Percentiles rank a stretch among this genome's conserved stretches.
phyloP scores from a whole-genome alignment of 2,797 vertebrate genomes.

The Muscicapa striata region DNA sequence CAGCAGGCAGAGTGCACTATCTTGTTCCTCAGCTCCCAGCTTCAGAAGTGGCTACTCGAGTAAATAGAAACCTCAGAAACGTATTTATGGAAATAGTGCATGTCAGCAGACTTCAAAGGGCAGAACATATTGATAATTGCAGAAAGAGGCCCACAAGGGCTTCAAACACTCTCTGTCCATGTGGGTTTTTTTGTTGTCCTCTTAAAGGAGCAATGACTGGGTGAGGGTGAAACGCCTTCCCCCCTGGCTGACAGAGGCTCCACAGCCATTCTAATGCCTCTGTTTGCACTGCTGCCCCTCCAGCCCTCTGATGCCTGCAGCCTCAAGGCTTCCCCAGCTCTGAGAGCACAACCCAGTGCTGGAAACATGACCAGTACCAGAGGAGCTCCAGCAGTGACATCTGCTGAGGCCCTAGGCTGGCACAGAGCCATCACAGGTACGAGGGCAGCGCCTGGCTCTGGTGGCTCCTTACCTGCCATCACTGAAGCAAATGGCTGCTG shows the following conservation, averaged over 20 bases:
- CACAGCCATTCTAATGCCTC: not conserved
- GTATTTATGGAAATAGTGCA: conserved; percentile 65
- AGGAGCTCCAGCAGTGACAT: not conserved
- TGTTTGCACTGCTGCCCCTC: not conserved
- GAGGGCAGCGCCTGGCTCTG: not conserved
- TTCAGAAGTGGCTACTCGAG: conserved; percentile 51
- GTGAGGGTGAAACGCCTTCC: not conserved
- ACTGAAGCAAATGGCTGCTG: conserved; percentile 93
- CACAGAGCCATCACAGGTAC: rapidly evolving
- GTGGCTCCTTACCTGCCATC: conserved; percentile 87
- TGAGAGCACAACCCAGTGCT: not conserved
- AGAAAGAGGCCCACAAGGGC: conserved; percentile 26
- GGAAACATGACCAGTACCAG: rapidly evolving
- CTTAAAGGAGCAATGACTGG: conserved; percentile 14
- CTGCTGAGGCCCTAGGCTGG: not conserved
- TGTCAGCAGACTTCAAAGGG: conserved; percentile 67
- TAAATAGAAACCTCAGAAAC: conserved; percentile 61
- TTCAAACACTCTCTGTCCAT: not conserved
- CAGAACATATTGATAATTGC: conserved; percentile 57
- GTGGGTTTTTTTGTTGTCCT: not conserved
- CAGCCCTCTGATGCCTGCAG: not conserved
- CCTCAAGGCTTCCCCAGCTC: not conserved
- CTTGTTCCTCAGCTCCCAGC: conserved; percentile 17
- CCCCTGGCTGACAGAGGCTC: not conserved
- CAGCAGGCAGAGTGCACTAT: conserved; percentile 50